Evolutionary conservation across 2,113 vertebrate species (phyloP), one percentile per base, ranked within the genome.

Genomic region (Urocitellus parryii): DNA sequence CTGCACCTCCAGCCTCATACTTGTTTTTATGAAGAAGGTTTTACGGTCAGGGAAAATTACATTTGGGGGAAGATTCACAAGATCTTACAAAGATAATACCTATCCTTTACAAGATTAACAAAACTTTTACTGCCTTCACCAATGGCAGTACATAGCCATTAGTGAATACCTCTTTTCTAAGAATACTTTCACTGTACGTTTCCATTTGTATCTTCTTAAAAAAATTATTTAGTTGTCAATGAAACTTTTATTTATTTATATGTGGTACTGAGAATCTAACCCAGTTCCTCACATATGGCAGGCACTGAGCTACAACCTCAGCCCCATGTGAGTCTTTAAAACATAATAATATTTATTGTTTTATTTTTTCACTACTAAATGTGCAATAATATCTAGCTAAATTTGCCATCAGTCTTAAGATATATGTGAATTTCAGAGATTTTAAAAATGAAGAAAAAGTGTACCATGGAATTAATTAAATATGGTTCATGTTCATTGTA

Each of bases 341-440:
- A 90, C 73, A 42, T 45, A 37, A 51, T 45, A 37, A 24, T 51
- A 42, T 5, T 32, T 73, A 74, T 1, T 34, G 9, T 88, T 78
- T 82, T 68, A 20, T 34, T 92, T 86, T 86, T 94, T 39, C 77
- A 13, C 39, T 65, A 48, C 9, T 94, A 18, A 53, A 13, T 25
- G 10, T 82, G 39, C 48, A 17, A 63, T 42, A 63, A 45, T 63
- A 42, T 48, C 12, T 18, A 72, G n/a, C 42, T 17, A 87, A 80
- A 58, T 34, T 68, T 68, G 39, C 34, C 48, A n/a, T 77, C 37
- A 32, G 3, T 90, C 87, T 95, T 92, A 70, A 83, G 48, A 68
- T 83, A 22, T 42, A 42, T 86, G 56, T 24, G n/a, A 76, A 70
- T 89, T 96, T 96, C 37, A 93, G 86, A 89, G 61, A 82, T 83